Evolutionary conservation across 1,140 invertebrate species (phyloP).

Genomic region (Leptonema lineaticorne): DNA sequence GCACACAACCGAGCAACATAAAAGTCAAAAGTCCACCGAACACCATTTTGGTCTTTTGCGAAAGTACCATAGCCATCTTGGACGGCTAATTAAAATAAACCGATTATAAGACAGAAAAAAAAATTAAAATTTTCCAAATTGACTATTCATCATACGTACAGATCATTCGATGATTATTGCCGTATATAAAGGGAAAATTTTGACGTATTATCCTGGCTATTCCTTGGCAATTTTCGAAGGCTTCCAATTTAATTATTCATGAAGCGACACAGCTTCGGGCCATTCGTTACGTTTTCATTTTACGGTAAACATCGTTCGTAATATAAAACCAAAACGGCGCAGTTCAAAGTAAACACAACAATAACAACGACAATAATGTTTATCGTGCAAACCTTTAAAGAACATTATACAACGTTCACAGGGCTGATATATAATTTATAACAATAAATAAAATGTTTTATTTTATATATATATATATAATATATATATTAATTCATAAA

Average conservation of each 20-base stretch:
- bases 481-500: too few relatives aligned
- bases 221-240: not conserved
- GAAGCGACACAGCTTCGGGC: slow-evolving; percentile 13
- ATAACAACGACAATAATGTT: slow-evolving; percentile 27
- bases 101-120: too few relatives aligned
- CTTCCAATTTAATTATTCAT: slow-evolving; percentile 31
- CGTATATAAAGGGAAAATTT: not conserved
- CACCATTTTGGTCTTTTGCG: slow-evolving; percentile 59
- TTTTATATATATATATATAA: not conserved
- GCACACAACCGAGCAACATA: slow-evolving; percentile 55
- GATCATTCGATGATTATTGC: too few relatives aligned
- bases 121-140: too few relatives aligned
- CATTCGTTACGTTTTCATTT: slow-evolving; percentile 33
- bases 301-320: slow-evolving; percentile 30
- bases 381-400: slow-evolving; percentile 27
- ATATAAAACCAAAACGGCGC: slow-evolving; percentile 28
- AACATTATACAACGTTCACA: slow-evolving; percentile 32
- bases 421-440: not conserved
- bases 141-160: too few relatives aligned
- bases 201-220: not conserved
- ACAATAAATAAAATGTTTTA: not conserved
- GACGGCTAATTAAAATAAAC: too few relatives aligned
- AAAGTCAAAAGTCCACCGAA: slow-evolving; percentile 55
- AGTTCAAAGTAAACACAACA: slow-evolving; percentile 26
- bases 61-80: slow-evolving; percentile 64